Percentiles rank a stretch among this genome's conserved stretches.
Conservation (phyloP, 2,113 vertebrate genomes). For the Oreochromis aureus region DNA sequence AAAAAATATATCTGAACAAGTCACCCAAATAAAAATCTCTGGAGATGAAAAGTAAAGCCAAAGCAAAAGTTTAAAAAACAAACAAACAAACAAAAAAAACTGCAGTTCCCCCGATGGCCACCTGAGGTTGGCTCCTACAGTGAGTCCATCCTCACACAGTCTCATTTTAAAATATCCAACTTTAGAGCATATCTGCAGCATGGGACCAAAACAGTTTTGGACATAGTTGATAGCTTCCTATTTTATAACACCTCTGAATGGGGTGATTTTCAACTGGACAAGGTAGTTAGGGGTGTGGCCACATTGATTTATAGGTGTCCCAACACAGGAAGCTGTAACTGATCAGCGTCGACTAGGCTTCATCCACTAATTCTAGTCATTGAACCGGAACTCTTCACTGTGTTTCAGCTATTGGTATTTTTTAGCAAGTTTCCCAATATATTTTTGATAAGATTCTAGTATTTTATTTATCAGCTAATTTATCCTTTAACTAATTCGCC, state of each 20-base stretch:
- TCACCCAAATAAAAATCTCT: neutral
- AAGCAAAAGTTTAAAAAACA: neutral
- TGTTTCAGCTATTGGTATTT: neutral
- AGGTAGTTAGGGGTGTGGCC: fast-evolving
- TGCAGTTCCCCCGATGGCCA: neutral
- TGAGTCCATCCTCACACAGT: fast-evolving
- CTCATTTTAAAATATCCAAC: neutral
- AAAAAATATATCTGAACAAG: neutral
- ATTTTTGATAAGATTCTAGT: neutral
- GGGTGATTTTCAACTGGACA: neutral
- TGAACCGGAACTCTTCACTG: neutral
- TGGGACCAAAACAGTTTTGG: neutral
- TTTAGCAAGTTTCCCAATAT: neutral
- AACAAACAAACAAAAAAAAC: neutral
- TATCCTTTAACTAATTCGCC: neutral
- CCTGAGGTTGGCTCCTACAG: neutral
- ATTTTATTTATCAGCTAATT: neutral
- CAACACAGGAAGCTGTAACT: neutral
- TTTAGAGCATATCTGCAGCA: fast-evolving
- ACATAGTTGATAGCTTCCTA: neutral
- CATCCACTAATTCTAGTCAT: neutral
- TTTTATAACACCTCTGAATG: neutral
- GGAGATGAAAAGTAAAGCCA: neutral
- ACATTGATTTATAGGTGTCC: neutral
- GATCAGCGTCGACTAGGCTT: neutral